Conservation (phyloP, 2,888 invertebrate genomes). For the Chrysodeixis includens region DNA sequence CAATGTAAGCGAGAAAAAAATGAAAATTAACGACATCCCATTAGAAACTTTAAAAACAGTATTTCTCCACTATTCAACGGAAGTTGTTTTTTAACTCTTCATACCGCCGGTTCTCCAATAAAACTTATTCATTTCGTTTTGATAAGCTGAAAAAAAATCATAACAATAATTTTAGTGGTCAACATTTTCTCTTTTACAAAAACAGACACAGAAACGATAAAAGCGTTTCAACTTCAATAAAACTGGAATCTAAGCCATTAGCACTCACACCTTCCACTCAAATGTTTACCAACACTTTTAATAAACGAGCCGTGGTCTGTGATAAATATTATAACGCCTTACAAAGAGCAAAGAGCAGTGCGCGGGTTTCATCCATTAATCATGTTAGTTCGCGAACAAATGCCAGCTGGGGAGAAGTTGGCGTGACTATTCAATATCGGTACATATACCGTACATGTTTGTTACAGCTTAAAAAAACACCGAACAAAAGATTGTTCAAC, state of each 20-base stretch:
- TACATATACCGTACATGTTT: conserved; percentile 52
- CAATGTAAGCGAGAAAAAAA: no score
- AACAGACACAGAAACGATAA: conserved; percentile 14
- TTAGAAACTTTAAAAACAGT: no score
- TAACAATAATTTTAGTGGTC: background rate
- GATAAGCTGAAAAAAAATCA: no score
- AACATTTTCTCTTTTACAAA: background rate
- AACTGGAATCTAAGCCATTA: conserved; percentile 37
- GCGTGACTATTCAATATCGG: conserved; percentile 68
- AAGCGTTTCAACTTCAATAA: conserved; percentile 39
- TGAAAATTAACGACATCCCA: no score
- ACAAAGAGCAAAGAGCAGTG: conserved; percentile 74
- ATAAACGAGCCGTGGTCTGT: conserved; percentile 58
- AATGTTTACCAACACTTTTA: conserved; percentile 56
- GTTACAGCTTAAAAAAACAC: conserved; percentile 53
- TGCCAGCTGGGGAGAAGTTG: conserved; percentile 73
- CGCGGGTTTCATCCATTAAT: conserved; percentile 76
- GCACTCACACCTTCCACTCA: conserved; percentile 37
- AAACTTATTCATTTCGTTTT: no score
- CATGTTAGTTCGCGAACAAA: conserved; percentile 77
- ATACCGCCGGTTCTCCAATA: no score
- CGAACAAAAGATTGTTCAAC: conserved; percentile 7
- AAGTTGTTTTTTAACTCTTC: no score
- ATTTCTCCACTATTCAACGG: no score
- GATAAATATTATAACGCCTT: conserved; percentile 66